Base-by-base conservation (phyloP, 2,888 invertebrate species). In the Lasioglossum marginatum region DNA sequence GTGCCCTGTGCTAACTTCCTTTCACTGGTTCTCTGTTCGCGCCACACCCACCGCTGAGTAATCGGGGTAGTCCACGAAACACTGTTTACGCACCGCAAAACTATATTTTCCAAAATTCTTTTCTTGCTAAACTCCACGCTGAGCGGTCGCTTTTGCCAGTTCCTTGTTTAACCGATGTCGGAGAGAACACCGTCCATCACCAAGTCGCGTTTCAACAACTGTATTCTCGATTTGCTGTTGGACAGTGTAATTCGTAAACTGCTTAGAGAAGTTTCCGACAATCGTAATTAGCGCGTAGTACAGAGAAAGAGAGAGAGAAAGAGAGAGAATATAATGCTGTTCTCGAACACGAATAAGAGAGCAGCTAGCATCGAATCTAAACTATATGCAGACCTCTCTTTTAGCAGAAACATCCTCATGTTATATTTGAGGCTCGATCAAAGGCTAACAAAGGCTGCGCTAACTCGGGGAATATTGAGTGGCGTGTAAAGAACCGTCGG, bases 361-460 rank as follows among this genome's bases (percentile, higher is more conserved):
- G 57, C 79, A 45, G 76, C 43, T 34, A 31, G 60, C 48, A 85
- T 60, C 68, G 85, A 83, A 84, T 87, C 77, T 84, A 85, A 90
- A 93, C 93, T 94, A 94, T 93, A 95, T 94, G 91, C 91, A 90
- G 85, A 84, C 95, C 95, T 96, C 97, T 96, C 97, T 96, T 97
- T 96, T 97, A 98, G 98, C 98, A 98, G 97, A 98, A 98, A 96
- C 99, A 99, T 97, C 99, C 99, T 94, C 99, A 99, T 97, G 98
- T 99, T 95, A 98, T 99, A 95, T 99, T 99, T 96, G 98, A 99
- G 96, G 98, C 99, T 94, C 97, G 98, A 92, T 98, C 98, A 84
- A 98, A 98, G 95, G 97, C 97, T 91, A 98, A 97, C 96, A 98
- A 98, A 96, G 98, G 98, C 79, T 99, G 99, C 95, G 99, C 98